Evolutionary conservation across 2,888 invertebrate genomes (phyloP), one percentile per base, ranked within the genome.

Genomic region (Lordiphosa andalusiaca): DNA sequence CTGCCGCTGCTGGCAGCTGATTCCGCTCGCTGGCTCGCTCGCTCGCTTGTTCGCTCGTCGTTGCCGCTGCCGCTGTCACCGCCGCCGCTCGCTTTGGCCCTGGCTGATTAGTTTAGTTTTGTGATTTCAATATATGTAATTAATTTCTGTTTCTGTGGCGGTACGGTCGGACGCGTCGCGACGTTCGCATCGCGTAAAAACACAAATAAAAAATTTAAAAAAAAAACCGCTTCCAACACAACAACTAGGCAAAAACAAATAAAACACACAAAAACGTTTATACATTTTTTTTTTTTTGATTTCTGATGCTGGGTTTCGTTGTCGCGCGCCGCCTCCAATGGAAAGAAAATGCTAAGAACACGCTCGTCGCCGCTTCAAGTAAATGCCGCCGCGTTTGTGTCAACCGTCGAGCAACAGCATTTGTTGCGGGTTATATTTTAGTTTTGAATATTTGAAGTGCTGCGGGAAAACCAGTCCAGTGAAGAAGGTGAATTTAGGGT

Each of bases 61-160:
- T 6, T 6, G 4, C 23, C 36, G 38, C 13, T 12, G 21, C 54
- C 56, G 23, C 23, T 6, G 25, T n/a, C n/a, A n/a, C 5, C 51
- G 51, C 50, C 23, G 25, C 25, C 58, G 53, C 60, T 61, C 41
- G 40, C 37, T 51, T 44, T 44, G 44, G 53, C 50, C 56, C 59
- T 70, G 82, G 72, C 81, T 77, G 77, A 77, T 77, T 77, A 77
- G 77, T 77, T 77, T 80, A 77, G 77, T 77, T 77, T 44, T 84
- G 77, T 84, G 84, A 84, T 77, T 77, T 77, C 77, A 77, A 84
- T 77, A 77, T 77, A 63, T 63, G 62, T 63, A 77, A 77, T 77
- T 77, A 77, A 77, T 77, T 77, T 77, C 73, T 81, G 83, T 76
- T 76, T 83, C 76, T 83, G 81, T 77, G 67, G 77, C 77, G 77